Percentiles rank a stretch among this genome's conserved stretches.
These are phyloP conservation scores for Venustaconcha ellipsiformis DNA, from an alignment of 1,140 invertebrate species.

Conservation along the genomic window DNA sequence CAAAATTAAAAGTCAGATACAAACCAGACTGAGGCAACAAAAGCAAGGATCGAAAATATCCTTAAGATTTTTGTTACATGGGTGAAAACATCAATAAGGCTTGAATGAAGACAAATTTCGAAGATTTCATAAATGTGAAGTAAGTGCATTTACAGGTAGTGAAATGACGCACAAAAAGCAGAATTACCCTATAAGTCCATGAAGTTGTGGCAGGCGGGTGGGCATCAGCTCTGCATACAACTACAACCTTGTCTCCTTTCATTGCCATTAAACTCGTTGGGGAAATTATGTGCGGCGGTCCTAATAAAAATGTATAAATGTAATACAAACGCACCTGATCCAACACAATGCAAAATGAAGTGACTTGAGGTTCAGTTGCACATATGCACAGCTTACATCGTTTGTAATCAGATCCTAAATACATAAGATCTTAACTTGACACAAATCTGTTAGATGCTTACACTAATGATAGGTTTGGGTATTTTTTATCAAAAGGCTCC, in stretches of 20 bases:
- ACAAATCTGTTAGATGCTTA: too few relatives aligned
- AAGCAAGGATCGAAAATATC: too few relatives aligned
- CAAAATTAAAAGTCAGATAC: too few relatives aligned
- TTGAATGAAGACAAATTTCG: too few relatives aligned
- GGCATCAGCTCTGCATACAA: slow-evolving; percentile 18
- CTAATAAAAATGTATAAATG: background rate
- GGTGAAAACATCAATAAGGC: too few relatives aligned
- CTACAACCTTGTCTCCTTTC: slow-evolving; percentile 16
- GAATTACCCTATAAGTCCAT: slow-evolving; percentile 22
- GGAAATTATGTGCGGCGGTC: slow-evolving; percentile 24
- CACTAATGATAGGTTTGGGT: too few relatives aligned
- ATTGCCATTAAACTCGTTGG: background rate
- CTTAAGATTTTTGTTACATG: too few relatives aligned
- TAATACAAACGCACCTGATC: background rate
- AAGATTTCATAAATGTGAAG: too few relatives aligned
- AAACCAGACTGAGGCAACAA: too few relatives aligned
- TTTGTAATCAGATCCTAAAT: background rate
- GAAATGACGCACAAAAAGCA: too few relatives aligned
- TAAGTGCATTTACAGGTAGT: too few relatives aligned
- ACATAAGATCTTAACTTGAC: background rate
- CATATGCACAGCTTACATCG: background rate
- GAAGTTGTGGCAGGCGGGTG: slow-evolving; percentile 21
- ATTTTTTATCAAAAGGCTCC: too few relatives aligned
- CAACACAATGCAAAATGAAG: background rate
- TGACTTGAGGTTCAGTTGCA: background rate